A percentile compares a stretch with the other conserved stretches of the same genome.
phyloP scores from a whole-genome alignment of 2,113 vertebrate species.

The Brevimyrus niger region DNA sequence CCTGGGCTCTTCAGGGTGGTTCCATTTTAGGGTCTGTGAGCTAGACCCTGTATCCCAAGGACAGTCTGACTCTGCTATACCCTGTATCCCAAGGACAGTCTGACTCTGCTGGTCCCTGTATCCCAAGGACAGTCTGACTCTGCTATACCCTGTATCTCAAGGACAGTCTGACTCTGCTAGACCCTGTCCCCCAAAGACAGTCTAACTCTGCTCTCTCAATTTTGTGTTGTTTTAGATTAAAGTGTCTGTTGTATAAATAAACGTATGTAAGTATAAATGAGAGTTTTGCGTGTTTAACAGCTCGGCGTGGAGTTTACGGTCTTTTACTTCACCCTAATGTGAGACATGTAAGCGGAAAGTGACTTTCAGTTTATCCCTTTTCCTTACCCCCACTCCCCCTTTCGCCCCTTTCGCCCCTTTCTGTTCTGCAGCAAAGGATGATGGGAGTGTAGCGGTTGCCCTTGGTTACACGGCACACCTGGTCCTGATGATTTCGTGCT shows the following conservation, averaged over 20 bases:
- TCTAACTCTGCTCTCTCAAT: neutral
- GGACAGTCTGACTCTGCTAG: neutral
- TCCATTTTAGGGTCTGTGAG: neutral
- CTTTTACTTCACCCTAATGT: neutral
- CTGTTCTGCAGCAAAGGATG: conserved; percentile 80
- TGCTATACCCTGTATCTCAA: neutral
- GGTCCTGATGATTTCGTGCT: conserved; percentile 95
- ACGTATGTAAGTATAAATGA: neutral
- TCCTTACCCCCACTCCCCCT: neutral
- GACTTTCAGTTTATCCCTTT: conserved; percentile 11
- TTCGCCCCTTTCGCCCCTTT: conserved; percentile 17
- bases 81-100: neutral
- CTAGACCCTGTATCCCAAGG: neutral
- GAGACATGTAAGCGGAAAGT: neutral
- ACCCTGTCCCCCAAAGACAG: neutral
- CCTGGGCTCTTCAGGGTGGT: neutral
- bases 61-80: neutral
- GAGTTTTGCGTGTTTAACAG: conserved; percentile 9
- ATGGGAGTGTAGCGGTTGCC: conserved; percentile 90
- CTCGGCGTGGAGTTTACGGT: conserved; percentile 3
- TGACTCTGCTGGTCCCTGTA: neutral
- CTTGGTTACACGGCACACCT: conserved; percentile 94
- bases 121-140: neutral
- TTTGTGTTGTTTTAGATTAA: neutral
- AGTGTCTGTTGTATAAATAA: neutral